phyloP scores from a whole-genome alignment of 2,113 vertebrate species.

The Platichthys flesus region DNA sequence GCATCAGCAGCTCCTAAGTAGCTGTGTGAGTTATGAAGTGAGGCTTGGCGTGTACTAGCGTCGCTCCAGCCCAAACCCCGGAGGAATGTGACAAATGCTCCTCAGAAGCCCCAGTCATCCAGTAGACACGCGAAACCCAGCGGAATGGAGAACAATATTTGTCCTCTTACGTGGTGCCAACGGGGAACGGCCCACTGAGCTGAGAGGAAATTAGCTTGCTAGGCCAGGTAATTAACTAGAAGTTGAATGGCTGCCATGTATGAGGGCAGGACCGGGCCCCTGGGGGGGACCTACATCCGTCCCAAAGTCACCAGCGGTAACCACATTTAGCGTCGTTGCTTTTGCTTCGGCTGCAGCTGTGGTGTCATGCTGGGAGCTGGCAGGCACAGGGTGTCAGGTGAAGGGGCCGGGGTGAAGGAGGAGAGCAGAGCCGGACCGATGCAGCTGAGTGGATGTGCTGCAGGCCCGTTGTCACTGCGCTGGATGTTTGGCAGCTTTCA shows the following conservation, averaged over 20 bases:
- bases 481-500: conserved; percentile 3
- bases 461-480: not conserved
- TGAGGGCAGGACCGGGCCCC: conserved; percentile 50
- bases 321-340: conserved; percentile 45
- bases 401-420: conserved; percentile 17
- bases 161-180: conserved; percentile 47
- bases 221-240: conserved; percentile 78
- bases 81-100: conserved; percentile 68
- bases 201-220: conserved; percentile 69
- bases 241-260: conserved; percentile 63
- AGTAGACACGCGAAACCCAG: conserved; percentile 57
- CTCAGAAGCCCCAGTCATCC: conserved; percentile 58
- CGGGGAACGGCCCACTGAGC: conserved; percentile 63
- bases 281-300: conserved; percentile 58
- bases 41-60: conserved; percentile 15
- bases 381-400: conserved; percentile 22
- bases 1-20: conserved; percentile 25
- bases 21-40: conserved; percentile 47
- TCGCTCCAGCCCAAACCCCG: conserved; percentile 56
- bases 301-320: conserved; percentile 62
- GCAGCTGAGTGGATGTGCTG: not conserved
- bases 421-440: conserved; percentile 2
- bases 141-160: conserved; percentile 59
- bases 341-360: conserved; percentile 29
- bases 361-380: conserved; percentile 17